Evolutionary conservation across 30 jellyfish, hydroid and myxozoan species (phyloP), one percentile per base, ranked within the genome.

Genomic region (Phacellophora camtschatica): DNA sequence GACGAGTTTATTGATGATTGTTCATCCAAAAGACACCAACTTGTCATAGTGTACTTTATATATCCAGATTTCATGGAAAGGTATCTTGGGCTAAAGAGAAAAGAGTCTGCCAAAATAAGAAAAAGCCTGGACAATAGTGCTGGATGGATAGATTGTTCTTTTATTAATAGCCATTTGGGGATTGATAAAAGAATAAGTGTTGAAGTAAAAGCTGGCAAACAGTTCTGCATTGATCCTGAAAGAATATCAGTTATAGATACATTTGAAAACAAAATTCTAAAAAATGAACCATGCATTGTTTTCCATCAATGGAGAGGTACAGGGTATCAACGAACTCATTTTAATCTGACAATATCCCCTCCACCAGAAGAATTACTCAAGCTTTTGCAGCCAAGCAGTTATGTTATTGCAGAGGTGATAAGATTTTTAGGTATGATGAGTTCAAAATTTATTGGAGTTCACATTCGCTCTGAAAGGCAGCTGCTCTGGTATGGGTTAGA

Each of bases 391-490:
- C 94, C 94, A 25, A 87, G 99, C 63, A 62, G 68, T 41, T 69
- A 55, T 50, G 83, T 94, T 19, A 18, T 62, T 15, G 35, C 90
- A 15, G 99, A 94, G 45, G 96, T 84, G 24, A 34, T 36, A 51
- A 54, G 94, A 25, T 82, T 83, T 55, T 5, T 92, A 51, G 37
- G 53, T 11, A 53, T 57, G 57, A 53, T 74, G 41, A 82, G 83
- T 5, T 48, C 66, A 16, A 31, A 68, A 3, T 94, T 67, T 55
- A 76, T 94, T 1, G 96, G 99, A 24, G 70, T 94, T 39, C 99
- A 94, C 31, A 87, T 94, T 25, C 90, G 99, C 28, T 82, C 97
- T 7, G 99, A 94, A 61, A 74, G 99, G 23, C 96, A 77, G 86
- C 39, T 94, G 34, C 46, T 74, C 23, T 94, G 97, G 97, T 65